Percentiles rank a stretch among this genome's conserved stretches.
Evolutionary conservation across 2,888 invertebrate species (phyloP).

Genomic region (Serrognathus titanus): DNA sequence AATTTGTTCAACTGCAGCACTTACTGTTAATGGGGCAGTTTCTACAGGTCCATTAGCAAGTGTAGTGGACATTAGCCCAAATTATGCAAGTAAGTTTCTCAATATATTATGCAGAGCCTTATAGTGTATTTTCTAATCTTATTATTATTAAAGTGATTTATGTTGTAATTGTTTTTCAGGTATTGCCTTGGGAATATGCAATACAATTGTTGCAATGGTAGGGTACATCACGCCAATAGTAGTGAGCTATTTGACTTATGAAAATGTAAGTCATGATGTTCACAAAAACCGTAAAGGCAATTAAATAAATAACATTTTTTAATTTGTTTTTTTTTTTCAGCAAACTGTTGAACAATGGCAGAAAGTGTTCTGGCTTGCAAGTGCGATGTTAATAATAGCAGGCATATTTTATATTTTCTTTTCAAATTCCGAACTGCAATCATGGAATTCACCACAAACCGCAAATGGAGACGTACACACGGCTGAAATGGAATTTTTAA

Average conservation of each 20-base stretch:
- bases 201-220: conserved; percentile 55
- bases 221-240: conserved; percentile 62
- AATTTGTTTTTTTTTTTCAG: conserved; percentile 41
- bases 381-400: conserved; percentile 51
- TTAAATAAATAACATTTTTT: conserved; percentile 1
- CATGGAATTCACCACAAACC: conserved; percentile 54
- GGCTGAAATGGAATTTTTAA: conserved; percentile 24
- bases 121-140: no score
- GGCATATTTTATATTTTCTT: conserved; percentile 55
- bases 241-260: conserved; percentile 59
- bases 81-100: conserved; percentile 51
- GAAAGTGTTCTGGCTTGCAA: conserved; percentile 57
- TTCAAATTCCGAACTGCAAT: conserved; percentile 55
- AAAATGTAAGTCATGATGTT: conserved; percentile 54
- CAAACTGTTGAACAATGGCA: conserved; percentile 62
- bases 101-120: background rate
- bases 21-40: conserved; percentile 62
- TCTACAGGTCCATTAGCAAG: conserved; percentile 65
- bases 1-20: conserved; percentile 59
- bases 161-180: conserved; percentile 43
- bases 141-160: conserved; percentile 4
- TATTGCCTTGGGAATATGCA: conserved; percentile 60
- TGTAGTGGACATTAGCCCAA: conserved; percentile 66
- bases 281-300: no score
- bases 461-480: conserved; percentile 21